Evolutionary conservation across 2,888 invertebrate genomes (phyloP), one percentile per base, ranked within the genome.

Genomic region (Steinernema hermaphroditum): DNA sequence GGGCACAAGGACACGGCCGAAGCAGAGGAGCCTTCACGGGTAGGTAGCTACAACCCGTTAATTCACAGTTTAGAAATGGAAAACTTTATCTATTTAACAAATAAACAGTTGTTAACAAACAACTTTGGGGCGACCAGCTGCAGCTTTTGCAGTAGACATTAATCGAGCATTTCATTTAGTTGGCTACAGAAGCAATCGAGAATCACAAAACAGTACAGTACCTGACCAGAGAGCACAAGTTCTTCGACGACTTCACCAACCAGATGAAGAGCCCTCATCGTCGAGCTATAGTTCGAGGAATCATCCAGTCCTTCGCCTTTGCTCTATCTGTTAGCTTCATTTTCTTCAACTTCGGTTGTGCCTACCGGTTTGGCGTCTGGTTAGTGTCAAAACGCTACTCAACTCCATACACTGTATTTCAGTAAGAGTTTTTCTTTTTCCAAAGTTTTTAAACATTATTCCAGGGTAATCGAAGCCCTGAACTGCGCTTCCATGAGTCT

Each of bases 391-490:
- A 77, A 32, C 43, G 73, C 9, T 76, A 76, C 75, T 77, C 78
- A 22, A 79, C 80, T 9, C 83, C 83, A 6, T 83, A 80, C 74
- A 80, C 80, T 12, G 78, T 82, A 43, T 83, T 83, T 76, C 83
- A 83, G 83, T 82, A 62, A 54, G 80, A 43, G 14, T 50, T 62
- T 70, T n/a, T 24, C 29, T 72, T 16, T 29, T 43, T 2, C 2
- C 41, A 24, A 19, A 24, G 22, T 22, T 34, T 29, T 19, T 1
- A 34, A 4, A 69, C 22, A 2, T 22, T 34, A 76, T 82, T 79
- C 34, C 85, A 89, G 89, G 73, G 89, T 90, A 0, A 90, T 90
- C 81, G 90, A 89, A 78, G 89, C 89, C 2, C 86, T 90, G 72
- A 88, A 89, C 29, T 88, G 90, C 80, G 88, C 89, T 73, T 89